Conservation (phyloP, 2,888 invertebrate species). For the Phoenoteleia sp. region DNA sequence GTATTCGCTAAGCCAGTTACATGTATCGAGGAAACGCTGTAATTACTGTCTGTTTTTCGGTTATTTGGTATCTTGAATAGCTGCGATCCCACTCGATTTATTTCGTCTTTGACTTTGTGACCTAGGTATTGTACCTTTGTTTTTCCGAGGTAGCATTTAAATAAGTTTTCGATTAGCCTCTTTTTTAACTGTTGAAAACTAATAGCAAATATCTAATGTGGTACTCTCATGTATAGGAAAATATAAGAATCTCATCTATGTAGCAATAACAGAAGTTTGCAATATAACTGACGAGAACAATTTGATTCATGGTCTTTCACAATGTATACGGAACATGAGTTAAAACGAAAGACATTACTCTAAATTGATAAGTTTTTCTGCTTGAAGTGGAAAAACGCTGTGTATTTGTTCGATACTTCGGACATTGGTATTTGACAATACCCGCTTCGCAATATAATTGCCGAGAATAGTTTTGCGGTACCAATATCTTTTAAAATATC, state of each 20-base stretch:
- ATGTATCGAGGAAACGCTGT: constrained; percentile 14
- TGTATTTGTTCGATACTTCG: constrained; percentile 66
- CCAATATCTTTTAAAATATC: too few species aligned
- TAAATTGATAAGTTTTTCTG: constrained; percentile 74
- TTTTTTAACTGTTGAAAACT: constrained; percentile 66
- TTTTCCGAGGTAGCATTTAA: constrained; percentile 69
- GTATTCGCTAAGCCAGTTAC: constrained; percentile 62
- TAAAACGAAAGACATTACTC: constrained; percentile 78
- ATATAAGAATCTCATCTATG: constrained; percentile 72
- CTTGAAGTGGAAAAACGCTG: constrained; percentile 53
- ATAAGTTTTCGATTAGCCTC: background rate
- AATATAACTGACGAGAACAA: constrained; percentile 68
- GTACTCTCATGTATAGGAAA: constrained; percentile 9
- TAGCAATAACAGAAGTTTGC: constrained; percentile 24
- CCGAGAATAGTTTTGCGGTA: background rate
- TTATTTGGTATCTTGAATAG: background rate
- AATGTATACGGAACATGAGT: background rate
- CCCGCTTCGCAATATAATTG: background rate
- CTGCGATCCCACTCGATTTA: background rate
- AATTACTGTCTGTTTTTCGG: constrained; percentile 24
- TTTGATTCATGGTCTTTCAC: background rate
- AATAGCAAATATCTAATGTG: constrained; percentile 67
- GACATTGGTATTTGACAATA: constrained; percentile 79
- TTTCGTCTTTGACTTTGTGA: constrained; percentile 31
- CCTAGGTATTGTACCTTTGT: constrained; percentile 74